A percentile compares a stretch with the other conserved stretches of the same genome.
Evolutionary conservation across 2,113 vertebrate genomes (phyloP).

Genomic region (Ptyas mucosa): DNA sequence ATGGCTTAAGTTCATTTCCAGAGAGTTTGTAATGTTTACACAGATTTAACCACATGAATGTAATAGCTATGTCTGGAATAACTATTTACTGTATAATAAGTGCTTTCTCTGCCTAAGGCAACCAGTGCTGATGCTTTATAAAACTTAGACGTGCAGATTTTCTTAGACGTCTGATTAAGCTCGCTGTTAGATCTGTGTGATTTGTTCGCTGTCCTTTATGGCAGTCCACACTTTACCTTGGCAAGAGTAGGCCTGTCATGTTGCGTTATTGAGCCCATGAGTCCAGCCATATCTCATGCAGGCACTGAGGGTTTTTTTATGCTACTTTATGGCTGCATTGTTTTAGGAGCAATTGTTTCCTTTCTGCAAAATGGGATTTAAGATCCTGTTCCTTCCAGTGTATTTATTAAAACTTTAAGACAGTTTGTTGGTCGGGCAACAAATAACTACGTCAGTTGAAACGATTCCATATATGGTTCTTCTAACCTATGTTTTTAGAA

Average conservation of each 20-base stretch:
- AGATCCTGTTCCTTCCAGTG: neutral
- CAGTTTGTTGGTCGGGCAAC: neutral
- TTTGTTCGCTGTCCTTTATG: neutral
- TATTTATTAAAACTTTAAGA: neutral
- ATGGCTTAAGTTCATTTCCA: neutral
- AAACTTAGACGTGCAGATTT: neutral
- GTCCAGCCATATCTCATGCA: neutral
- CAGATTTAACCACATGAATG: slow-evolving; percentile 13
- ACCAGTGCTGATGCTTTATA: neutral
- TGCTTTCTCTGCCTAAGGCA: slow-evolving; percentile 1
- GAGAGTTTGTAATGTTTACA: neutral
- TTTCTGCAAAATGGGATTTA: neutral
- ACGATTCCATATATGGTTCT: neutral
- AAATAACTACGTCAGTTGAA: neutral
- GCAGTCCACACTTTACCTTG: neutral
- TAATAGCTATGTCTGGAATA: neutral
- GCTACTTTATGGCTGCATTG: neutral
- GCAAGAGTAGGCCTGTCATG: neutral
- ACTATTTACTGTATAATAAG: neutral
- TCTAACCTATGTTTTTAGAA: slow-evolving; percentile 13
- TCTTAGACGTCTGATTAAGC: neutral
- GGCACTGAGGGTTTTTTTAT: neutral
- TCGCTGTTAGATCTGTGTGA: neutral
- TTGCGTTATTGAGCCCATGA: neutral
- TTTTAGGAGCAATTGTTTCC: neutral